A percentile compares a stretch with the other conserved stretches of the same genome.
These are phyloP conservation scores for Dicentrarchus labrax DNA, from an alignment of 2,113 vertebrate genomes.

Conservation along the genomic window DNA sequence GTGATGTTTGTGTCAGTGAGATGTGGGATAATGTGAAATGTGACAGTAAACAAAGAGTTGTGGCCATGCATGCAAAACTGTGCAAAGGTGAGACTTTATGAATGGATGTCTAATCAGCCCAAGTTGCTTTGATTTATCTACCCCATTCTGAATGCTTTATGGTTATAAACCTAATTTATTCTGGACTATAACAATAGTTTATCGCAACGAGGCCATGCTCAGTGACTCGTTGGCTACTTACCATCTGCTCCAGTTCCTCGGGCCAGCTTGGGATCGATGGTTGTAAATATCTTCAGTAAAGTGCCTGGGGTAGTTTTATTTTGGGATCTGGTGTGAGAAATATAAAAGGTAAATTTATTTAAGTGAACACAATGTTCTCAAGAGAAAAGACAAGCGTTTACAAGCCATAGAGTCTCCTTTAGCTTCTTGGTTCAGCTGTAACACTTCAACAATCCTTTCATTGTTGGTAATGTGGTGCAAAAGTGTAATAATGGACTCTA, in stretches of 20 bases:
- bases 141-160: conserved; percentile 47
- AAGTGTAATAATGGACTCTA: neutral
- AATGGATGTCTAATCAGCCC: conserved; percentile 64
- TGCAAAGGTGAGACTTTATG: conserved; percentile 26
- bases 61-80: conserved; percentile 40
- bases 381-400: neutral
- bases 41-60: conserved; percentile 27
- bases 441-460: neutral
- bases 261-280: conserved; percentile 57
- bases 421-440: neutral
- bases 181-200: conserved; percentile 76
- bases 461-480: neutral
- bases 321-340: conserved; percentile 47
- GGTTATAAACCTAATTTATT: conserved; percentile 71
- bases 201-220: conserved; percentile 61
- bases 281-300: conserved; percentile 68
- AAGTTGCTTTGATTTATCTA: conserved; percentile 52
- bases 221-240: conserved; percentile 63
- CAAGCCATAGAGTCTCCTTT: neutral
- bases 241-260: conserved; percentile 66
- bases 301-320: conserved; percentile 54
- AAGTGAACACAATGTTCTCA: neutral
- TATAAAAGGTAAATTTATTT: conserved; percentile 56
- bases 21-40: conserved; percentile 15
- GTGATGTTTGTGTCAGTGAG: conserved; percentile 28